These are phyloP conservation scores for Erebia epiphron DNA, from an alignment of 2,888 invertebrate genomes.

Conservation along the genomic window DNA sequence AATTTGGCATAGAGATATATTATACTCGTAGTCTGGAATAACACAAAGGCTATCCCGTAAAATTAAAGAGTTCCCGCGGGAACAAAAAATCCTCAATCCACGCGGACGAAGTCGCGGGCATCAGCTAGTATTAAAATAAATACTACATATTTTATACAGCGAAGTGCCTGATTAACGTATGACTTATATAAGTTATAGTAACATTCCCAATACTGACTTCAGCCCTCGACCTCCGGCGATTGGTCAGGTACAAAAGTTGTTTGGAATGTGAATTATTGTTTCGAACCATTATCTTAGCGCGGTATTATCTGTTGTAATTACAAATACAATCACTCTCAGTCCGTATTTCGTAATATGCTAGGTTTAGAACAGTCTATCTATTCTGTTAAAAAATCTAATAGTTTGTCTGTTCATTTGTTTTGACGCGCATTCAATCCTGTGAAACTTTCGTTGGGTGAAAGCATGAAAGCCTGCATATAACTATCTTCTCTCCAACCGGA, in stretches of 20 bases:
- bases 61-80: no score
- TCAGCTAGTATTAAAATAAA: neutral
- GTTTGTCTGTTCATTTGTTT: neutral
- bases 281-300: slow-evolving; percentile 49
- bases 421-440: neutral
- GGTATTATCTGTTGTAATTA: slow-evolving; percentile 51
- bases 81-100: neutral
- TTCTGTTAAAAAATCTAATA: neutral
- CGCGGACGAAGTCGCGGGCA: neutral
- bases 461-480: no score
- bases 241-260: slow-evolving; percentile 49
- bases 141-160: no score
- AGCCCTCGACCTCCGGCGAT: slow-evolving; percentile 62
- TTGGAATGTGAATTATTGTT: slow-evolving; percentile 61
- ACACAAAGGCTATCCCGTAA: no score
- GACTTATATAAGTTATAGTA: slow-evolving; percentile 5
- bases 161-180: neutral
- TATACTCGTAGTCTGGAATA: no score
- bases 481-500: no score
- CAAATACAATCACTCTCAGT: slow-evolving; percentile 40
- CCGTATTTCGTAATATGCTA: slow-evolving; percentile 42
- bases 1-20: no score
- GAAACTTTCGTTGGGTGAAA: no score
- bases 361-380: slow-evolving; percentile 16
- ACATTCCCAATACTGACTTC: slow-evolving; percentile 41